Base-by-base conservation (phyloP, 1,140 invertebrate species). In the Acromyrmex heyeri region DNA sequence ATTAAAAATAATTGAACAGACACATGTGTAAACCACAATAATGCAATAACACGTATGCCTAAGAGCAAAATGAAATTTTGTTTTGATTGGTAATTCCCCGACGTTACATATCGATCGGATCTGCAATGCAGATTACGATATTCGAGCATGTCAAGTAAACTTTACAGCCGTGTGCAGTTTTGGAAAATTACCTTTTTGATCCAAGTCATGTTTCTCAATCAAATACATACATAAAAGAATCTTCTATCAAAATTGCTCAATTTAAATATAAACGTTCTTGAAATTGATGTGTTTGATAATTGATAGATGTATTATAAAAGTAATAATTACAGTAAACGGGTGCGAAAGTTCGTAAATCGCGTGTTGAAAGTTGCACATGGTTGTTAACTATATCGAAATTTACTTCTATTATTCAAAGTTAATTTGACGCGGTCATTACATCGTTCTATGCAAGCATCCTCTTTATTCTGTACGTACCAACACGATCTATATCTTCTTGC, bases 401-500 rank as follows among this genome's bases (percentile, higher is more conserved):
- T 27, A 21, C 14, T 64, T 34, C 5, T 16, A 12, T 50, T 12
- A 12, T 16, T n/a, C 44, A 67, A 65, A 27, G n/a, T 57, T 69
- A 27, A 48, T 34, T 55, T 44, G 48, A 34, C 16, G 2, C 16
- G n/a, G 12, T 24, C 27, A 38, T 2, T 64, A 1, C 38, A 14
- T 30, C 18, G 4, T 38, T 70, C 44, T 14, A n/a, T 14, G n/a
- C 53, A 61, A 48, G 38, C 18, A 21, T 73, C 14, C 44, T 61
- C 48, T 83, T 83, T 18, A 24, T 81, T 81, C 4, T 59, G 38
- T 78, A 93, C 93, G 93, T 88, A 94, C 93, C 93, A 65, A 94
- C 92, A 69, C 93, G 93, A 86, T 94, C 93, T 90, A 94, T 92
- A 82, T 93, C 92, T 91, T 93, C 93, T 86, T 94, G 93, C 81